A percentile compares a stretch with the other conserved stretches of the same genome.
These are phyloP conservation scores for Cinara cedri DNA, from an alignment of 2,888 invertebrate species.

Conservation along the genomic window DNA sequence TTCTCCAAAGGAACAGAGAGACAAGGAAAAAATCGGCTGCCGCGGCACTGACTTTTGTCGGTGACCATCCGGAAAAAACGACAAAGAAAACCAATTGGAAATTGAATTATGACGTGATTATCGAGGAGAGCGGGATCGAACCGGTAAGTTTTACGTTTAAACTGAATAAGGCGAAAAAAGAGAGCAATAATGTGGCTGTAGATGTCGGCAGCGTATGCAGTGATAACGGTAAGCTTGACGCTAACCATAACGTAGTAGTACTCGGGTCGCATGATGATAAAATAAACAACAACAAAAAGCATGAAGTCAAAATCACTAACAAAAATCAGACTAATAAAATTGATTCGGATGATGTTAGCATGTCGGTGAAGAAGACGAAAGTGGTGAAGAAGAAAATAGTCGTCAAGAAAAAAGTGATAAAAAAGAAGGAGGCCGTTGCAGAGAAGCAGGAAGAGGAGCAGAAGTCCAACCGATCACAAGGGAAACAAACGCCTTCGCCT, in stretches of 20 bases:
- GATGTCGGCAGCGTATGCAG: neutral
- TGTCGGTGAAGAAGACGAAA: slow-evolving; percentile 46
- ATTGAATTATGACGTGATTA: slow-evolving; percentile 60
- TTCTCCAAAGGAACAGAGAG: neutral
- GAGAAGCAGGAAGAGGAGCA: neutral
- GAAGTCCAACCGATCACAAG: slow-evolving; percentile 15
- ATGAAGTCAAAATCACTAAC: slow-evolving; percentile 23
- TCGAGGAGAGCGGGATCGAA: slow-evolving; percentile 51
- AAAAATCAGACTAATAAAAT: slow-evolving; percentile 36
- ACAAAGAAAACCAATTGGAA: slow-evolving; percentile 28
- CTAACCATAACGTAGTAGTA: slow-evolving; percentile 47
- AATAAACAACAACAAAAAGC: slow-evolving; percentile 50
- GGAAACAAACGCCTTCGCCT: slow-evolving; percentile 23
- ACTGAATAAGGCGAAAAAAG: slow-evolving; percentile 46
- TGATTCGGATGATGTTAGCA: slow-evolving; percentile 54
- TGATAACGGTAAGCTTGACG: slow-evolving; percentile 45
- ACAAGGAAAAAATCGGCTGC: slow-evolving; percentile 41
- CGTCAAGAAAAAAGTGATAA: slow-evolving; percentile 58
- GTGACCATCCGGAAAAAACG: slow-evolving; percentile 58
- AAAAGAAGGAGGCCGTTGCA: slow-evolving; percentile 58
- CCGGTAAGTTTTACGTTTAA: slow-evolving; percentile 55
- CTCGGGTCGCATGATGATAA: slow-evolving; percentile 12
- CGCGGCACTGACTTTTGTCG: slow-evolving; percentile 54
- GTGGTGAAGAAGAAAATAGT: slow-evolving; percentile 56
- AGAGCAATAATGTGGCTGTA: slow-evolving; percentile 1